phyloP scores from a whole-genome alignment of 1,140 invertebrate species.

The Meloidogyne exigua region DNA sequence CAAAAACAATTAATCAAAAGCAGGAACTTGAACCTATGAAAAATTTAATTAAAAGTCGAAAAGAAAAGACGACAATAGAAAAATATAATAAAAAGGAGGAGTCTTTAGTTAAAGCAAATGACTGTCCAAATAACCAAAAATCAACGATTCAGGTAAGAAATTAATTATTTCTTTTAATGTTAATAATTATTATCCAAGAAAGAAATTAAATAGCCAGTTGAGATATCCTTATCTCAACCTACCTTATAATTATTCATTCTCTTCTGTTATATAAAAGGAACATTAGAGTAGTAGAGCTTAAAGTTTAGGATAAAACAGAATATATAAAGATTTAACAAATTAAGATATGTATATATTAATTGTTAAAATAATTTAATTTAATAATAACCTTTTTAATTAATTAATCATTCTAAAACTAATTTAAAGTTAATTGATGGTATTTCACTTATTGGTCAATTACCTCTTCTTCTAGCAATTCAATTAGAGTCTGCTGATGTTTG shows the following conservation, averaged over 20 bases:
- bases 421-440: slow-evolving; percentile 50
- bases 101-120: background rate
- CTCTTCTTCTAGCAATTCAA: slow-evolving; percentile 35
- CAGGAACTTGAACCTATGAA: slow-evolving; percentile 8
- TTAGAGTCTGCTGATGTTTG: slow-evolving; percentile 44
- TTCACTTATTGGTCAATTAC: slow-evolving; percentile 18
- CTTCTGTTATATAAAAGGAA: too few species aligned
- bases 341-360: too few species aligned
- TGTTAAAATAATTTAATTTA: too few species aligned
- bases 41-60: background rate
- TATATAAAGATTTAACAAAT: too few species aligned
- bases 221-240: too few species aligned
- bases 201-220: too few species aligned
- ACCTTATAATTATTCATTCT: too few species aligned
- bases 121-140: background rate
- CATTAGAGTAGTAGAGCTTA: too few species aligned
- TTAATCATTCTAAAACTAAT: background rate
- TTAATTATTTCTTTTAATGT: too few species aligned
- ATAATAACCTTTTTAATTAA: too few species aligned
- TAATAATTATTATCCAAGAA: too few species aligned
- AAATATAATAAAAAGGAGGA: background rate
- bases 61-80: background rate
- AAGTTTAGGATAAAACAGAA: too few species aligned
- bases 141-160: background rate
- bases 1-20: background rate